These are phyloP conservation scores for Sminthopsis crassicaudata DNA, from an alignment of 2,113 vertebrate genomes.

Conservation along the genomic window DNA sequence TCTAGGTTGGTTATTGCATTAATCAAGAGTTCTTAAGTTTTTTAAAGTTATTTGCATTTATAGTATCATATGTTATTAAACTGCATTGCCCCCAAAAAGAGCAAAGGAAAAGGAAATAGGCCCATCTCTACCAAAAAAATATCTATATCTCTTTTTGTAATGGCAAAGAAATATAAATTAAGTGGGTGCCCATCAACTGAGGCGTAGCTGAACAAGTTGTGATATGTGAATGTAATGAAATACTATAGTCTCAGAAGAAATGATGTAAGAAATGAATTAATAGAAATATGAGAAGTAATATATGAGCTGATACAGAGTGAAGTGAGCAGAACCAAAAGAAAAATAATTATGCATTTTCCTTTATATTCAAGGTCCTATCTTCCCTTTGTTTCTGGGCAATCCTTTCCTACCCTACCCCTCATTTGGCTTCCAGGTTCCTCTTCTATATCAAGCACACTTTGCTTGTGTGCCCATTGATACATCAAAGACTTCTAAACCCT, in stretches of 20 bases:
- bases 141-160: not conserved
- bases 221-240: not conserved
- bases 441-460: not conserved
- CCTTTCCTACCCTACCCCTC: not conserved
- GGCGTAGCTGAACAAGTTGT: not conserved
- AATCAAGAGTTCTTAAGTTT: not conserved
- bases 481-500: not conserved
- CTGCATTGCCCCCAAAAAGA: not conserved
- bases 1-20: not conserved
- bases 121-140: not conserved
- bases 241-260: not conserved
- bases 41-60: not conserved
- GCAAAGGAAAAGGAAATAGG: not conserved
- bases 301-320: not conserved
- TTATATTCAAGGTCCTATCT: not conserved
- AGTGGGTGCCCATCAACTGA: not conserved
- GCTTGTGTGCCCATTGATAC: too few species aligned
- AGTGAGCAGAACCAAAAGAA: not conserved
- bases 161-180: not conserved
- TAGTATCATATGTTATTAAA: not conserved
- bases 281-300: not conserved
- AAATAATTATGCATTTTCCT: not conserved
- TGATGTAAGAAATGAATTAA: not conserved
- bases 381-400: not conserved
- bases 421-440: not conserved